Evolutionary conservation across 2,888 invertebrate species (phyloP).

Genomic region (Lasius platythorax): DNA sequence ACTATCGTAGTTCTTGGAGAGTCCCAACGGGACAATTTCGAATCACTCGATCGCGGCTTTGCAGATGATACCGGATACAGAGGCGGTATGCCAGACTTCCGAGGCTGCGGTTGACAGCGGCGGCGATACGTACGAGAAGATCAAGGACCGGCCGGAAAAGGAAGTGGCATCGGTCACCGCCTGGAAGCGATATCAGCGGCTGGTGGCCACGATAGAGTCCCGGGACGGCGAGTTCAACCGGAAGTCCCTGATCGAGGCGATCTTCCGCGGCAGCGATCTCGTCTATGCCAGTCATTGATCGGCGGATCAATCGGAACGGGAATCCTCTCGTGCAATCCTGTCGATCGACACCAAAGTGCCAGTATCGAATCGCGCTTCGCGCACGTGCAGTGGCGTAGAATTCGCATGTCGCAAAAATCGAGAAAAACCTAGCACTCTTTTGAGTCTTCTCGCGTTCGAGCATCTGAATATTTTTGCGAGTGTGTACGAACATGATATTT

Average conservation of each 20-base stretch:
- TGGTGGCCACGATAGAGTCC: conserved; percentile 80
- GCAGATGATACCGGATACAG: conserved; percentile 82
- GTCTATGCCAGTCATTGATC: conserved; percentile 79
- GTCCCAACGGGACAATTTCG: not conserved
- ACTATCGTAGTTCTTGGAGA: not conserved
- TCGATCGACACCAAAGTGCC: conserved; percentile 64
- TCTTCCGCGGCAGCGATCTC: conserved; percentile 83
- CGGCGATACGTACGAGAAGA: conserved; percentile 70
- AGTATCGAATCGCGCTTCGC: conserved; percentile 52
- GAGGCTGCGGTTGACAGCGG: conserved; percentile 72
- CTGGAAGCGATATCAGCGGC: conserved; percentile 82
- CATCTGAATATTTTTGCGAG: not conserved
- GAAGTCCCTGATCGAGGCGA: conserved; percentile 81
- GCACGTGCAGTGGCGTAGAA: conserved; percentile 52
- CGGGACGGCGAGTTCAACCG: conserved; percentile 79
- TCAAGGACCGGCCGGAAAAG: conserved; percentile 74
- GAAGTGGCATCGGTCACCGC: conserved; percentile 81
- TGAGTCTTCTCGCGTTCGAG: not conserved
- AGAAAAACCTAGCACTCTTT: not conserved
- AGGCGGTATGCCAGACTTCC: conserved; percentile 74
- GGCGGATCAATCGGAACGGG: not conserved
- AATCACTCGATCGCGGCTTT: conserved; percentile 47
- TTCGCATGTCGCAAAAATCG: conserved; percentile 1
- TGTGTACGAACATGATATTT: not conserved
- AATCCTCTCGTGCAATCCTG: conserved; percentile 53